Conservation (phyloP, 1,140 invertebrate species). For the Lasioglossum baleicum region DNA sequence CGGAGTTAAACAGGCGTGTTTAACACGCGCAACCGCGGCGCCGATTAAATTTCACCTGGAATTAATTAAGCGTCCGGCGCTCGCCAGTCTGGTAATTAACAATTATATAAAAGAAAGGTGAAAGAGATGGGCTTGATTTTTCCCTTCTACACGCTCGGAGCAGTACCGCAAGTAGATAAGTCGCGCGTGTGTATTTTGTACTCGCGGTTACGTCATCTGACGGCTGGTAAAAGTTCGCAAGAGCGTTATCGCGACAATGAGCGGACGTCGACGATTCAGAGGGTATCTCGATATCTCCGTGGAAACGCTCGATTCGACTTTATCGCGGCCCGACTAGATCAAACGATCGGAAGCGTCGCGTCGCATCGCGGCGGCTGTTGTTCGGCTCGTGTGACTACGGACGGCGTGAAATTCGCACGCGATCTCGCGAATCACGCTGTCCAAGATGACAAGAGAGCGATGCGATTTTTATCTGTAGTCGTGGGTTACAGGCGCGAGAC, state of each 20-base stretch:
- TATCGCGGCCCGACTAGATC: slow-evolving; percentile 7
- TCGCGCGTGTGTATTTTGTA: too few species aligned
- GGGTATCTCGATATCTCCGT: background rate
- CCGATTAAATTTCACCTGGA: slow-evolving; percentile 21
- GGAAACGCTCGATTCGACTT: background rate
- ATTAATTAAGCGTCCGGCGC: background rate
- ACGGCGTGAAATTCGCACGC: slow-evolving; percentile 15
- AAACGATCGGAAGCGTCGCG: background rate
- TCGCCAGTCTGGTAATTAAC: background rate
- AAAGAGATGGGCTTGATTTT: background rate
- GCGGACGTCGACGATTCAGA: background rate
- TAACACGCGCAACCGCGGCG: background rate
- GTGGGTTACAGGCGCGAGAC: too few species aligned
- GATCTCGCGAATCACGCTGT: background rate
- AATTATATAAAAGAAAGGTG: background rate
- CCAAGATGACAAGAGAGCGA: background rate
- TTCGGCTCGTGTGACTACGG: slow-evolving; percentile 15
- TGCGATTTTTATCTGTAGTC: background rate
- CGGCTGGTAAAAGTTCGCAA: background rate
- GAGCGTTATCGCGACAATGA: background rate
- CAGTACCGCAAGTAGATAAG: too few species aligned
- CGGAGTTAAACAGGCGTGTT: background rate
- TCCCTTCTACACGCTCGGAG: too few species aligned
- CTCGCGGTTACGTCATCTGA: background rate
- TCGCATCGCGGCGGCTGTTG: background rate